Conservation (phyloP, 2,113 vertebrate species). For the Barnardius zonarius region DNA sequence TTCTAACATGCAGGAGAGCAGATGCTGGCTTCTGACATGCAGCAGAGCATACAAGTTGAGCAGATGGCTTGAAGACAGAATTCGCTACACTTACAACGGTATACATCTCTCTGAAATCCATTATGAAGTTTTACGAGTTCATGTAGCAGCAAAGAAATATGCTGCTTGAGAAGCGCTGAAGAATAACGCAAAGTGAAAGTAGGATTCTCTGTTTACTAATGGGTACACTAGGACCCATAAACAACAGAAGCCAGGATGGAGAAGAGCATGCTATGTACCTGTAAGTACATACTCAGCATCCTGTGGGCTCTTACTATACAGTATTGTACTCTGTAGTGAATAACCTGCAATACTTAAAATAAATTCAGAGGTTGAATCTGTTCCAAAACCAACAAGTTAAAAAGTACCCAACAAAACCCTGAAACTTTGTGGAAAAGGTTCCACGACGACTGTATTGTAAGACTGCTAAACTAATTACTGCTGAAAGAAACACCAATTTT, state of each 20-base stretch:
- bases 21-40: background rate
- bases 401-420: background rate
- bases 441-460: background rate
- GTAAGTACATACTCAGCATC: background rate
- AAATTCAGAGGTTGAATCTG: background rate
- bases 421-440: background rate
- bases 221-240: background rate
- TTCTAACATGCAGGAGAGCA: background rate
- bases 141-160: background rate
- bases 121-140: rapidly evolving
- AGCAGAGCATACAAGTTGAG: background rate
- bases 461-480: background rate
- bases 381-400: background rate
- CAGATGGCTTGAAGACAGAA: background rate
- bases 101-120: background rate
- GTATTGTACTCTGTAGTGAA: background rate
- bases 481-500: background rate
- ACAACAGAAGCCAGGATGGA: background rate
- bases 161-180: background rate
- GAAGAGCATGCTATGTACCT: background rate
- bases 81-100: background rate
- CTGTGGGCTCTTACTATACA: background rate
- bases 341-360: background rate
- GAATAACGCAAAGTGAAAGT: background rate
- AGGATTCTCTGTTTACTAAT: background rate